Percentiles rank a stretch among this genome's conserved stretches.
phyloP scores from a whole-genome alignment of 2,797 vertebrate genomes.

The Monodelphis domestica region DNA sequence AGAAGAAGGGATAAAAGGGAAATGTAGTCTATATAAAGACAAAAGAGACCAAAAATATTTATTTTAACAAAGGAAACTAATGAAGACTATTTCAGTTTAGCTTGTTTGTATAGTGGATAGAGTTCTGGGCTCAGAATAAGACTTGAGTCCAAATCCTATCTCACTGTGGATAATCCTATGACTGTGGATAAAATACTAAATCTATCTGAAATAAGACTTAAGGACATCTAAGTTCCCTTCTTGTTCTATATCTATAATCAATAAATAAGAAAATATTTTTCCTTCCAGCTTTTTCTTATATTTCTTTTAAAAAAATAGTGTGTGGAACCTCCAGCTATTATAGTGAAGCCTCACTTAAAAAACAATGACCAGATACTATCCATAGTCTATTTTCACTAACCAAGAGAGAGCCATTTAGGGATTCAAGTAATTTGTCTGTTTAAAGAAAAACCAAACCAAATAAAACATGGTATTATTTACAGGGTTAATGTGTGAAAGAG shows the following conservation, averaged over 20 bases:
- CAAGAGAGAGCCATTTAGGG: background rate
- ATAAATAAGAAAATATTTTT: conserved; percentile 12
- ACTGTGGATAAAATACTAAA: background rate
- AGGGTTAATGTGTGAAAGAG: conserved; percentile 22
- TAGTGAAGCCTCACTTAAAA: background rate
- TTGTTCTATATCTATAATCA: background rate
- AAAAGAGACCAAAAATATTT: background rate
- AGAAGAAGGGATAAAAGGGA: background rate
- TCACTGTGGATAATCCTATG: background rate
- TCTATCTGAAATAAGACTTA: background rate
- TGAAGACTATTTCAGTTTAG: background rate
- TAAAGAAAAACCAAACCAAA: background rate
- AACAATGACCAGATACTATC: background rate
- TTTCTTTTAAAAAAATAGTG: background rate
- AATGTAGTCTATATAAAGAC: background rate
- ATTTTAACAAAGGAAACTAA: background rate
- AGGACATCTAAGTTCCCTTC: background rate
- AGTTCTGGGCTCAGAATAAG: background rate
- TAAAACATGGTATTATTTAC: background rate
- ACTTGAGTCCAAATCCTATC: background rate
- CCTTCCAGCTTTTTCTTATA: background rate
- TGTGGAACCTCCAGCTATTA: background rate
- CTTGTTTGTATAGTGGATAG: background rate
- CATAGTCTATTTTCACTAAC: background rate
- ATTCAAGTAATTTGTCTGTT: background rate